These are phyloP conservation scores for Aspidoscelis tigris DNA, from an alignment of 2,113 vertebrate species.

Conservation along the genomic window DNA sequence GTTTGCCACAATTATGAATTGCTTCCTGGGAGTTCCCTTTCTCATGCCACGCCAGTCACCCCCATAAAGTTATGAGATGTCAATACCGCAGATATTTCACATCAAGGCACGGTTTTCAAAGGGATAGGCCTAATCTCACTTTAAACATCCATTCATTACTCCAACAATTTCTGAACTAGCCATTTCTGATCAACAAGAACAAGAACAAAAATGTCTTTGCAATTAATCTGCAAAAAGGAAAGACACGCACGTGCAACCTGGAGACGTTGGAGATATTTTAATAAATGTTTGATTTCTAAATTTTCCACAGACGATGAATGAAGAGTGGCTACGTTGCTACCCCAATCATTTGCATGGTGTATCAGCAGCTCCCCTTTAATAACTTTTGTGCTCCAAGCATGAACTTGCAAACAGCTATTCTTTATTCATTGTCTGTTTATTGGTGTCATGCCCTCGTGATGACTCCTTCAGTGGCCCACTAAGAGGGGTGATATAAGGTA, in stretches of 20 bases:
- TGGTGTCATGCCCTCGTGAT: constrained; percentile 70
- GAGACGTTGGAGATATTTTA: constrained; percentile 9
- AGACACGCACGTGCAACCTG: constrained; percentile 13
- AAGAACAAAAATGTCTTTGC: neutral
- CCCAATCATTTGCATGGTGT: constrained; percentile 60
- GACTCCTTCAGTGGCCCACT: constrained; percentile 62
- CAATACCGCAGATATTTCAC: neutral
- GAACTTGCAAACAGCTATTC: constrained; percentile 73
- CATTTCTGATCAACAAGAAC: neutral
- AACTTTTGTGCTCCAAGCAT: constrained; percentile 68
- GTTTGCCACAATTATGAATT: too few species aligned
- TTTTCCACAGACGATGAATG: constrained; percentile 11
- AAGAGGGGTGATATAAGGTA: constrained; percentile 77
- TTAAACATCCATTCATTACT: neutral
- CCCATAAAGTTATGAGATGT: neutral
- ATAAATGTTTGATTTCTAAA: constrained; percentile 42
- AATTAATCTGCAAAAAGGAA: neutral
- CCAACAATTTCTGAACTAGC: constrained; percentile 3
- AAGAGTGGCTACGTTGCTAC: constrained; percentile 46
- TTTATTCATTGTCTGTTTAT: constrained; percentile 75
- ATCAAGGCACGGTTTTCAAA: neutral
- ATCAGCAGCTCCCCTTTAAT: constrained; percentile 69
- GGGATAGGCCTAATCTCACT: neutral
- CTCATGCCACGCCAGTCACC: too few species aligned
- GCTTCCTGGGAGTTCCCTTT: too few species aligned